These are phyloP conservation scores for Rhabdophis nuchalis DNA, from an alignment of 2,797 vertebrate genomes.

Conservation along the genomic window DNA sequence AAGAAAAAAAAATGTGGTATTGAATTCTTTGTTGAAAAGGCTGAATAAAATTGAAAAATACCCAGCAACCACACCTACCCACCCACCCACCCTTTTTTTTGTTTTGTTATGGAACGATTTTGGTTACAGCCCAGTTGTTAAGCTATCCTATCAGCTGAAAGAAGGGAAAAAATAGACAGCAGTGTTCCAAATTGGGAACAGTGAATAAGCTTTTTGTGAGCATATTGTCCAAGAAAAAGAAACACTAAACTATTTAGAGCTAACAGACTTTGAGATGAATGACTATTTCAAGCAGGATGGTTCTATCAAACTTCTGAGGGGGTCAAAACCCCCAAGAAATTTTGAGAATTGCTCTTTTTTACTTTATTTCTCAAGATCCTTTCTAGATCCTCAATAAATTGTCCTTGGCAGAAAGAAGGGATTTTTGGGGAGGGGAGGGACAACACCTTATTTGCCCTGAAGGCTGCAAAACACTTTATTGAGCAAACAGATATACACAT, in stretches of 20 bases:
- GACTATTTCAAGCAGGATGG: constrained; percentile 28
- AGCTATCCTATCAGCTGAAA: constrained; percentile 26
- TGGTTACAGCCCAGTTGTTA: constrained; percentile 19
- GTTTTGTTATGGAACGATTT: not conserved
- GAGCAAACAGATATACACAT: constrained; percentile 20
- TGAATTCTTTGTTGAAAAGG: not conserved
- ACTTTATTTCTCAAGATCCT: not conserved
- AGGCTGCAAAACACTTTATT: not conserved
- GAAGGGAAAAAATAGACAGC: constrained; percentile 8
- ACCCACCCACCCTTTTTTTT: not conserved
- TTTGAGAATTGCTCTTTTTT: not conserved
- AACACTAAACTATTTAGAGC: not conserved
- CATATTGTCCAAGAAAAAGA: constrained; percentile 23
- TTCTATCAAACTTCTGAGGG: constrained; percentile 6
- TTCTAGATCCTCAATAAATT: constrained; percentile 1
- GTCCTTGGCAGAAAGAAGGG: constrained; percentile 8
- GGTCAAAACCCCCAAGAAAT: constrained; percentile 17
- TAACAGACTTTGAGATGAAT: constrained; percentile 14
- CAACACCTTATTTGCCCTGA: not conserved
- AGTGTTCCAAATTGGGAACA: not conserved
- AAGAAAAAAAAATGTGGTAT: not conserved
- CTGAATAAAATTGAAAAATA: not conserved
- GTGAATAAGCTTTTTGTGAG: constrained; percentile 34
- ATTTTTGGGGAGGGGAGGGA: not conserved
- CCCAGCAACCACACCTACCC: not conserved